Evolutionary conservation across 2,113 vertebrate genomes (phyloP), one percentile per base, ranked within the genome.

Genomic region (Pangasianodon hypophthalmus): DNA sequence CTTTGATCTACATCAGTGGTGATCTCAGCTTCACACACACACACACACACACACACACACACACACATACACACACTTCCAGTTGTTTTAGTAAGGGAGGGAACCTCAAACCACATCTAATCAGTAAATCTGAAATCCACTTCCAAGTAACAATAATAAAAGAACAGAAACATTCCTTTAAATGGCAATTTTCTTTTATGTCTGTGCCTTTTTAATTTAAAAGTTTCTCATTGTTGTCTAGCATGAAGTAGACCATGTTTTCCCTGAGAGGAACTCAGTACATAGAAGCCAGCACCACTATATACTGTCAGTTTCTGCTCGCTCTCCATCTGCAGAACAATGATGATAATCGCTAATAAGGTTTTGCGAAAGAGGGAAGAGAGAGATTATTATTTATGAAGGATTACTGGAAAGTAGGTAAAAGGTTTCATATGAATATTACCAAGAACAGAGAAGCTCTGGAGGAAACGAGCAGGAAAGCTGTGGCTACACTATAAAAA

Each of bases 381-480:
- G 62, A 62, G 2, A 69, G 89, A 88, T 87, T 85, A 82, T 69
- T 21, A 86, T 92, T 93, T 93, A 85, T 92, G 93, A 92, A 88
- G 71, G 73, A 92, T 91, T 89, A 90, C 41, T 67, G 84, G 54
- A 71, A 92, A 82, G 92, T 90, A 90, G 93, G 92, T 88, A 92
- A 95, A 94, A 92, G 93, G 1, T 0, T 91, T 86, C 84, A 94
- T 92, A 94, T 93, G 91, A 94, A 95, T 91, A 94, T 24, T 54
- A 91, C 77, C 85, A 94, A 94, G 3, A 50, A 13, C 86, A 64
- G 88, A 90, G 88, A 90, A 69, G 84, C 92, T 91, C 88, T 90
- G 18, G 37, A 32, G 82, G 37, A 62, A 26, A 2, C 46, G 37
- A 67, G 26, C 60, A 50, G 50, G 41, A 67, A 48, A 85, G 41